Conservation (phyloP, 2,797 vertebrate genomes). For the Glossophaga mutica region DNA sequence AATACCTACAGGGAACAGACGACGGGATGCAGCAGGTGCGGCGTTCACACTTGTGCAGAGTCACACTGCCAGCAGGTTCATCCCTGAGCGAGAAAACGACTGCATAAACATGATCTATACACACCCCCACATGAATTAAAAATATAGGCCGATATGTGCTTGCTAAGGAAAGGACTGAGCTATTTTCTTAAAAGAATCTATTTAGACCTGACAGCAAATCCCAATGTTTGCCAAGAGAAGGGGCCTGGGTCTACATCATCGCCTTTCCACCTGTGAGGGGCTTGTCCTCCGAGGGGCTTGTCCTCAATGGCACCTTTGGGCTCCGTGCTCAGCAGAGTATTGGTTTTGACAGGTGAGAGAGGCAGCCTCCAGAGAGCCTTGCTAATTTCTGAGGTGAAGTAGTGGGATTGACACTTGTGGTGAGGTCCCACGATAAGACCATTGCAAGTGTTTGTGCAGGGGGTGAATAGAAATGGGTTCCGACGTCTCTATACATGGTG, state of each 20-base stretch:
- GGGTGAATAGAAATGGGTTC: constrained; percentile 61
- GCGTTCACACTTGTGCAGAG: neutral
- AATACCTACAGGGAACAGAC: neutral
- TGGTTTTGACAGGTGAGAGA: constrained; percentile 68
- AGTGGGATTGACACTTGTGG: constrained; percentile 59
- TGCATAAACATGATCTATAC: constrained; percentile 3
- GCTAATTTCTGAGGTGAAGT: constrained; percentile 72
- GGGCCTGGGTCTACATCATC: constrained; percentile 37
- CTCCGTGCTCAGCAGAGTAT: neutral
- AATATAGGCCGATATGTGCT: constrained; percentile 41
- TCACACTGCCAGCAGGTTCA: neutral
- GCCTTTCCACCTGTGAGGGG: constrained; percentile 37
- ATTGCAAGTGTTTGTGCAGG: constrained; percentile 43
- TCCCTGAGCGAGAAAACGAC: neutral
- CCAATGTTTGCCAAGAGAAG: constrained; percentile 9
- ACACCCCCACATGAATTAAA: constrained; percentile 46
- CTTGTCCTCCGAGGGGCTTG: constrained; percentile 28
- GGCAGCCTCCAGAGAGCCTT: constrained; percentile 67
- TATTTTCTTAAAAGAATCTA: constrained; percentile 54
- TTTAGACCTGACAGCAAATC: constrained; percentile 63
- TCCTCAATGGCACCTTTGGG: constrained; percentile 25
- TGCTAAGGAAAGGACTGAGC: constrained; percentile 37
- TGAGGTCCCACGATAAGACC: constrained; percentile 68
- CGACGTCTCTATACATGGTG: neutral
- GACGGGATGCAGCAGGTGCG: neutral